A percentile compares a stretch with the other conserved stretches of the same genome.
These are phyloP conservation scores for Neuroterus valhalla DNA, from an alignment of 1,140 invertebrate genomes.

Conservation along the genomic window DNA sequence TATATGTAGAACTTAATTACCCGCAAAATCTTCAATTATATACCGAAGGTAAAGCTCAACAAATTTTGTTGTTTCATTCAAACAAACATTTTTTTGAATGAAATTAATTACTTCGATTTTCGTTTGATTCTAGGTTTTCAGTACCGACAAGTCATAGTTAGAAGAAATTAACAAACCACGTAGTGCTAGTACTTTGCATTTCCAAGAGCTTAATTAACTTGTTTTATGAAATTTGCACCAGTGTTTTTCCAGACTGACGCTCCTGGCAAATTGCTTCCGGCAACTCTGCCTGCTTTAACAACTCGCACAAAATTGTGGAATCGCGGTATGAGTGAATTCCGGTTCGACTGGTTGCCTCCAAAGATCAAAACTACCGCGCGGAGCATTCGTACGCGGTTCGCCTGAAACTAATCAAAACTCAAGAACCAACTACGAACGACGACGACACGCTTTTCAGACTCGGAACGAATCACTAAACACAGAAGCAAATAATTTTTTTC, in stretches of 20 bases:
- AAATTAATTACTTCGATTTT: background rate
- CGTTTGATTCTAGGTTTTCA: too few relatives aligned
- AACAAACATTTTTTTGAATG: too few relatives aligned
- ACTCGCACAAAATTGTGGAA: slow-evolving; percentile 22
- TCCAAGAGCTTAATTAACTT: slow-evolving; percentile 14
- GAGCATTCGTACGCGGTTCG: background rate
- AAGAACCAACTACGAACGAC: slow-evolving; percentile 19
- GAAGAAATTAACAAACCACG: background rate
- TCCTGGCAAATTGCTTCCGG: slow-evolving; percentile 26
- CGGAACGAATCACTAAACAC: slow-evolving; percentile 20
- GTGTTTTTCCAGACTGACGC: slow-evolving; percentile 21
- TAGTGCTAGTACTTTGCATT: background rate
- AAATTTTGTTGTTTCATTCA: too few relatives aligned
- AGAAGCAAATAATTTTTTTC: too few relatives aligned
- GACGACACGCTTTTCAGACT: slow-evolving; percentile 6
- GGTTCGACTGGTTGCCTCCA: slow-evolving; percentile 16
- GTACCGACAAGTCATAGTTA: background rate
- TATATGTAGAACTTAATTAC: too few relatives aligned
- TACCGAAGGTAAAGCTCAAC: too few relatives aligned
- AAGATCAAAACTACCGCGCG: slow-evolving; percentile 17
- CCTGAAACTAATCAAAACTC: slow-evolving; percentile 35
- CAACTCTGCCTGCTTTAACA: slow-evolving; percentile 4
- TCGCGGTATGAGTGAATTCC: background rate
- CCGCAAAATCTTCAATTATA: too few relatives aligned
- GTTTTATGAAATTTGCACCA: slow-evolving; percentile 26